These are phyloP conservation scores for Saccostrea glomerata DNA, from an alignment of 1,140 invertebrate genomes.

Conservation along the genomic window DNA sequence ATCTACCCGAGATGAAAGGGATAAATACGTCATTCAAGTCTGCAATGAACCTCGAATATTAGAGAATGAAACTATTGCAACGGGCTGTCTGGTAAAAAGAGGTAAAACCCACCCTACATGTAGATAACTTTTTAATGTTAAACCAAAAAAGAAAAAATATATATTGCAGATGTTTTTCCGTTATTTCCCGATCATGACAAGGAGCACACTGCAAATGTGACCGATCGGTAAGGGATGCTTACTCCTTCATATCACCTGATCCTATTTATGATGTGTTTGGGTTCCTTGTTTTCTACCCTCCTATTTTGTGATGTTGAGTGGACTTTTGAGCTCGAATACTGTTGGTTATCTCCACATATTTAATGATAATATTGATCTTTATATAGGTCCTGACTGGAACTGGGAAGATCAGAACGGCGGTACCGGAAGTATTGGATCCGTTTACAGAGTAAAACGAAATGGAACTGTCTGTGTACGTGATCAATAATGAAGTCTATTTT, in stretches of 20 bases:
- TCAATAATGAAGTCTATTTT: too few species aligned
- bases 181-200: too few species aligned
- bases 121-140: not conserved
- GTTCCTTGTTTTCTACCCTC: too few species aligned
- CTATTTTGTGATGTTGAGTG: too few species aligned
- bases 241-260: too few species aligned
- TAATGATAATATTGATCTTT: not conserved
- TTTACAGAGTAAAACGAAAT: not conserved
- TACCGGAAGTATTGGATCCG: not conserved
- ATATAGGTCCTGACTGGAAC: not conserved
- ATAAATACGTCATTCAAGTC: not conserved
- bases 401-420: slow-evolving; percentile 2
- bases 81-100: not conserved
- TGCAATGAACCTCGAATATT: not conserved
- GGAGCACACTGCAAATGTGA: too few species aligned
- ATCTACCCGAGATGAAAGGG: not conserved
- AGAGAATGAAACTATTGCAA: not conserved
- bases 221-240: too few species aligned
- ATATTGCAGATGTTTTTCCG: too few species aligned
- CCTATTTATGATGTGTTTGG: too few species aligned
- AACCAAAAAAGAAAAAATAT: too few species aligned
- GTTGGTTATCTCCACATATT: too few species aligned
- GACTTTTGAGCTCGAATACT: too few species aligned
- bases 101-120: not conserved
- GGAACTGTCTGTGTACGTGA: not conserved